Base-by-base conservation (phyloP, 1,140 invertebrate genomes). In the Drosophila sp. region DNA sequence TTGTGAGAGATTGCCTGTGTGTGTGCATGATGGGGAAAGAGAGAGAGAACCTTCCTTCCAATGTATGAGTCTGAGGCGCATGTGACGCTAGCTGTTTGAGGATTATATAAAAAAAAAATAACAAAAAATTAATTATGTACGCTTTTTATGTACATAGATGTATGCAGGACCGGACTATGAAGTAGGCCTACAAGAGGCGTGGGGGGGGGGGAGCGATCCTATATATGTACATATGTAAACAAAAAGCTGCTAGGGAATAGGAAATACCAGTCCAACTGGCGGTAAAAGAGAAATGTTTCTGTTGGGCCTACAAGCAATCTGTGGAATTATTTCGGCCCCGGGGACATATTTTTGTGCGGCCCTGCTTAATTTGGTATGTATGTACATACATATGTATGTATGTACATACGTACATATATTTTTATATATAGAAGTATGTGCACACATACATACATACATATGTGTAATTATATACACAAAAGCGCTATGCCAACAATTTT, bases 51-150 rank as follows among this genome's bases (percentile, higher is more conserved):
- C 75, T 73, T 78, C 72, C 57, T 41, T 41, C 38, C 57, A 62
- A 27, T 23, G 23, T 58, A 60, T 72, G 64, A 79, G 77, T 44
- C 75, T 29, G 65, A 65, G 47, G 60, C 47, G 77, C 75, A 78
- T 78, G 75, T 78, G 72, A 72, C 63, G 25, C 27, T 60, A 64
- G 79, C 57, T 73, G 79, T 76, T 81, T 86, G 82, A 76, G 83
- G 79, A 87, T 87, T 86, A 86, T 72, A 86, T 87, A 86, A 86
- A 87, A 86, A 87, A 86, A 50, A 27, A 50, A 50, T 3, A 29
- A 47, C 11, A 30, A 79, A 57, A 87, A 79, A 87, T 89, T 83
- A 83, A 86, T 87, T 87, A 87, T 87, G 83, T 79, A 76, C 57
- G 65, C 54, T 66, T 71, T 64, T 80, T 33, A 25, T 47, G 27